Conservation (phyloP, 2,113 vertebrate species). For the Lophura nycthemera region DNA sequence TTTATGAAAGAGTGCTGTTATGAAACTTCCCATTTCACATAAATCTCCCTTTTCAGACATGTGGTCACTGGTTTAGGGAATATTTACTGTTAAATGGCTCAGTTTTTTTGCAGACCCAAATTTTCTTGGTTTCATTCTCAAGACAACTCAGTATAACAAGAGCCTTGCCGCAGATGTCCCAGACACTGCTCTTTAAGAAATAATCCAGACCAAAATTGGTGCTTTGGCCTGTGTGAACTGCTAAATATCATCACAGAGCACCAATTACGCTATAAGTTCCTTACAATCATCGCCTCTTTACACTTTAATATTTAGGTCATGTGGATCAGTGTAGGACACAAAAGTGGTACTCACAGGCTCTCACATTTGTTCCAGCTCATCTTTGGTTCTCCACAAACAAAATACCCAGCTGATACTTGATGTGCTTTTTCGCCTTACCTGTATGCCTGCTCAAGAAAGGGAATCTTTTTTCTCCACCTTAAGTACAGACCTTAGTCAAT, state of each 20-base stretch:
- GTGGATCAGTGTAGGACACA: neutral
- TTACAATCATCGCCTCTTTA: conserved; percentile 51
- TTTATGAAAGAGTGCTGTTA: conserved; percentile 37
- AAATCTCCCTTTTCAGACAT: conserved; percentile 72
- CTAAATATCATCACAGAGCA: conserved; percentile 66
- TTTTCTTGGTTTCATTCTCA: conserved; percentile 72
- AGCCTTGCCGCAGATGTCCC: conserved; percentile 81
- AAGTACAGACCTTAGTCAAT: neutral
- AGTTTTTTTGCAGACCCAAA: conserved; percentile 64
- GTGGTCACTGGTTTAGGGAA: conserved; percentile 50
- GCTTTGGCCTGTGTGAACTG: conserved; percentile 55
- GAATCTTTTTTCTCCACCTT: neutral
- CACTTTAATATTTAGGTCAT: conserved; percentile 49
- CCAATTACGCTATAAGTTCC: conserved; percentile 34
- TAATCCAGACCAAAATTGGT: conserved; percentile 74
- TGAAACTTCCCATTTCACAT: conserved; percentile 53
- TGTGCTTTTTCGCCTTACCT: neutral
- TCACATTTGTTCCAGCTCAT: neutral
- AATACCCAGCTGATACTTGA: neutral
- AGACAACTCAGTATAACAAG: conserved; percentile 74
- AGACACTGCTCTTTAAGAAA: conserved; percentile 79
- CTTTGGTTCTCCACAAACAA: neutral
- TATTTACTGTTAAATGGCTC: conserved; percentile 71
- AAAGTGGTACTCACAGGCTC: conserved; percentile 31
- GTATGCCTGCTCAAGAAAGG: neutral